Evolutionary conservation across 2,888 invertebrate species (phyloP), one percentile per base, ranked within the genome.

Genomic region (Tetheella fluctuosa): DNA sequence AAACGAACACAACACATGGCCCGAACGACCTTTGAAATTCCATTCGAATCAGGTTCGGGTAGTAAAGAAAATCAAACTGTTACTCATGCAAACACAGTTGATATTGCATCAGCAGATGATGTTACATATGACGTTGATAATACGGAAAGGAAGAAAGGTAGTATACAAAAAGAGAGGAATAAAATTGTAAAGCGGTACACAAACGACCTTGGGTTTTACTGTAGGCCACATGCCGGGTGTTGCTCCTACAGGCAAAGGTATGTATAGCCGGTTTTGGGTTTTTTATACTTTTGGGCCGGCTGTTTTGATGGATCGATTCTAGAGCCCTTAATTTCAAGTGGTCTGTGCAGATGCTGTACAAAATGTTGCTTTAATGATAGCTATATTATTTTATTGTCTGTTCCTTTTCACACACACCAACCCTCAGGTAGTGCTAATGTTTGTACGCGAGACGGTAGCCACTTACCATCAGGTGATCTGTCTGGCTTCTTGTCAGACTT

Each of bases 141-240:
- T 67, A 64, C 71, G 70, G 71, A 61, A 69, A 76, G 79, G 86
- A 88, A 87, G 89, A 90, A 90, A 90, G 89, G 88, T 85, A 74
- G 79, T 82, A 87, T 80, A 88, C n/a, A 88, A 89, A 80, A 89
- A 88, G 79, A 84, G 78, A 77, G 83, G 83, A 85, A 86, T 80
- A 83, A 81, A 80, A 80, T 83, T 82, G 85, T 88, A 78, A 86
- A 89, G 89, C 88, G 90, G 89, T 90, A 89, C 86, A 81, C 81
- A 72, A 83, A 86, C 91, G 91, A 88, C 91, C 91, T 91, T 91
- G 92, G 87, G 85, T 83, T 81, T 79, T 86, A 88, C 83, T 90
- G 90, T 90, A 92, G 91, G 91, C 92, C 92, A 84, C 86, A 81
- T 80, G 81, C 84, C 89, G 91, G 91, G 84, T 88, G 82, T 86